Base-by-base conservation (phyloP, 2,113 vertebrate species). In the Chroicocephalus ridibundus region DNA sequence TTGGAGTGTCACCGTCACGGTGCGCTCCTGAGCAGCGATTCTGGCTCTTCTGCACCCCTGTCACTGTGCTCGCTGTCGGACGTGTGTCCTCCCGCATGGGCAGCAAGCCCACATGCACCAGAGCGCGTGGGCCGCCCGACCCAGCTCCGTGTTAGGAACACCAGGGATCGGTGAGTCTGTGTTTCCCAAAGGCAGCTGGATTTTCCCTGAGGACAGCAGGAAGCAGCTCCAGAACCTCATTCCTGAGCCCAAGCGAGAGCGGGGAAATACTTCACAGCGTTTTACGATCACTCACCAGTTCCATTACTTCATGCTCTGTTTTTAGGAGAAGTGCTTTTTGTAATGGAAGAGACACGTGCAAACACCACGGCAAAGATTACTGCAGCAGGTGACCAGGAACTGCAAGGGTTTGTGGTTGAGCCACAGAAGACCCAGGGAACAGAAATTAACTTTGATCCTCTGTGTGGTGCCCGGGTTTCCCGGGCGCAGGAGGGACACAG, bases 21-120 rank as follows among this genome's bases (percentile, higher is more conserved):
- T 0, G 3, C 16, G 4, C 31, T 14, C 38, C 46, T 5, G 22
- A 25, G 64, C 51, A 19, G 21, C 2, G 3, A 17, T 6, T 18
- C 54, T 2, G 15, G 54, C 66, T n/a, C 65, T 27, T 22, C 15
- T 2, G 36, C 36, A 10, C 6, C 54, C 58, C 54, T 22, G 20
- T 27, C 46, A 25, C 1, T 8, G 77, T 20, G 68, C 32, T 22
- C 60, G 4, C 36, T 19, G 0, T 2, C 7, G n/a, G 54, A 11
- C 1, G 3, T 2, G 27, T 7, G n/a, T 31, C 36, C 55, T 44
- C 61, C 51, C 3, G 1, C 7, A 0, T 0, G 18, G 72, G 82
- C 58, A 62, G 78, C 31, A 11, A 22, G 69, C 21, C 78, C 9
- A 0, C 0, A 7, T 0, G 40, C 54, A 21, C 16, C 57, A 2